Percentiles rank a stretch among this genome's conserved stretches.
phyloP scores from a whole-genome alignment of 2,113 vertebrate genomes.

The Zeus faber region DNA sequence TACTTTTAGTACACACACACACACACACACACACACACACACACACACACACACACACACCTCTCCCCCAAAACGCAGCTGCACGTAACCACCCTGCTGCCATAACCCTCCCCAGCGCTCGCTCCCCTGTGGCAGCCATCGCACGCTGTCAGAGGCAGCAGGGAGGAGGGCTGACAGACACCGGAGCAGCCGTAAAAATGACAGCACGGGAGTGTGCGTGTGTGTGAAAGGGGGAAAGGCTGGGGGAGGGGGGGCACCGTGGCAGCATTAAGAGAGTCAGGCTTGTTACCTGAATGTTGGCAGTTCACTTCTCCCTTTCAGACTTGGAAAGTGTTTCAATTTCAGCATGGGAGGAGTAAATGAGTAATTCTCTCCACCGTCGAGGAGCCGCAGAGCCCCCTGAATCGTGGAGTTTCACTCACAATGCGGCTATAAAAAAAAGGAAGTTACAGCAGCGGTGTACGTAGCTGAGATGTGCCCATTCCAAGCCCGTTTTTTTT shows the following conservation, averaged over 20 bases:
- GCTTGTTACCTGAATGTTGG: too few species aligned
- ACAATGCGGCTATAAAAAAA: too few species aligned
- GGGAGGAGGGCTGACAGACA: background rate
- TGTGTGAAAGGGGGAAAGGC: constrained; percentile 14
- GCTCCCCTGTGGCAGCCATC: constrained; percentile 7
- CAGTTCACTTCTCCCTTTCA: background rate
- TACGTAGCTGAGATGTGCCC: too few species aligned
- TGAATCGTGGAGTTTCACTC: too few species aligned
- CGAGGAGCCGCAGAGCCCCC: too few species aligned
- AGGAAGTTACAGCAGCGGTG: too few species aligned
- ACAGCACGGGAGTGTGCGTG: background rate
- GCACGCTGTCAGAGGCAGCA: constrained; percentile 8
- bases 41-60: constrained; percentile 2
- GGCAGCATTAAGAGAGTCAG: too few species aligned
- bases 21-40: background rate
- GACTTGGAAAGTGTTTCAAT: too few species aligned
- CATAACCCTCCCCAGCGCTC: constrained; percentile 2
- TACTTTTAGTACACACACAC: background rate
- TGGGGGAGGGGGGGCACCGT: background rate
- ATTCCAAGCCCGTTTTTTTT: too few species aligned
- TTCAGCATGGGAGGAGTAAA: constrained; percentile 22
- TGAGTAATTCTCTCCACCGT: constrained; percentile 24
- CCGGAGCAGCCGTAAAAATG: background rate
- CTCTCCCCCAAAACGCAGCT: background rate
- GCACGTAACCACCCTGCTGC: background rate